Conservation (phyloP, 2,113 vertebrate genomes). For the Caranx melampygus region DNA sequence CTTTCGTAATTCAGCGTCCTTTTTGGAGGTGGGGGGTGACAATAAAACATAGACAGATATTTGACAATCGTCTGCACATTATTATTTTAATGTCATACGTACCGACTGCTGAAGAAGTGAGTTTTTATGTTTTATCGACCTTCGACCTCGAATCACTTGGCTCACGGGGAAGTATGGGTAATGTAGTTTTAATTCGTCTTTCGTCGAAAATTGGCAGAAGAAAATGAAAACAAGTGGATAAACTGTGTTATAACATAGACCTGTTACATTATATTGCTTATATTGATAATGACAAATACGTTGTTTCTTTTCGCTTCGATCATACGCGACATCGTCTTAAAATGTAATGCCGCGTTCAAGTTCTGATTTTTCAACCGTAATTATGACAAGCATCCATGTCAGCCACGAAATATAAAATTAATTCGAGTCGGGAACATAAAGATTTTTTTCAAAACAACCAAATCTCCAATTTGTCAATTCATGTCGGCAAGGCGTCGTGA, state of each 20-base stretch:
- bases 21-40: too few species aligned
- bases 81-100: not conserved
- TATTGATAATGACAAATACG: not conserved
- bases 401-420: not conserved
- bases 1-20: not conserved
- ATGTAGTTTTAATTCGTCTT: slow-evolving; percentile 50
- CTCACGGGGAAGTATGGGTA: slow-evolving; percentile 57
- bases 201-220: not conserved
- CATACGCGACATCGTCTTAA: not conserved
- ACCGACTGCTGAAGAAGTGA: not conserved
- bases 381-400: not conserved
- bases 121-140: not conserved
- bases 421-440: not conserved
- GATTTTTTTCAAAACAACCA: not conserved
- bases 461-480: not conserved
- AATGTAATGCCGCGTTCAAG: not conserved
- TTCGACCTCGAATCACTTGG: slow-evolving; percentile 22
- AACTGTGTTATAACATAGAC: not conserved
- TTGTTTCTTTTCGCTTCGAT: not conserved
- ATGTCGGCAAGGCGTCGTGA: not conserved
- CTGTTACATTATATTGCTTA: not conserved
- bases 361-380: not conserved
- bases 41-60: not conserved
- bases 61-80: not conserved
- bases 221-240: not conserved